phyloP scores from a whole-genome alignment of 1,140 invertebrate genomes.

The Scaptodrosophila lebanonensis region DNA sequence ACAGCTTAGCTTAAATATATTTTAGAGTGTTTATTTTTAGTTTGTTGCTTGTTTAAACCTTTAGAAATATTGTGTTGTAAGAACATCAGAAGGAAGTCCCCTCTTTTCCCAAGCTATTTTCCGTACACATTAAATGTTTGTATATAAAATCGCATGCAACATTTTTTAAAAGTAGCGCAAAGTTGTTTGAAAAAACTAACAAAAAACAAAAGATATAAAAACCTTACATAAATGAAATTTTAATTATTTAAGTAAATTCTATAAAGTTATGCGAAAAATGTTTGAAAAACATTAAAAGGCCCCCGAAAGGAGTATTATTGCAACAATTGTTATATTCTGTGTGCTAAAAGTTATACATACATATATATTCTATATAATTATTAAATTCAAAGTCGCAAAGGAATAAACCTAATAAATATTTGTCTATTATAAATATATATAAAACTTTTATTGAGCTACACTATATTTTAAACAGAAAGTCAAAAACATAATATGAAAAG shows the following conservation, averaged over 20 bases:
- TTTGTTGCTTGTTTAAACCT: neutral
- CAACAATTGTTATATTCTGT: conserved; percentile 70
- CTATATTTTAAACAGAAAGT: conserved; percentile 31
- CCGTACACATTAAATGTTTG: conserved; percentile 43
- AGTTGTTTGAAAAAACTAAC: conserved; percentile 41
- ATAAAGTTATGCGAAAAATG: conserved; percentile 54
- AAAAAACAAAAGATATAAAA: conserved; percentile 29
- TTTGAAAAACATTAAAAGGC: conserved; percentile 62
- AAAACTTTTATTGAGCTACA: conserved; percentile 60
- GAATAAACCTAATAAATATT: conserved; percentile 35
- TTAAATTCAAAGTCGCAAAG: conserved; percentile 14
- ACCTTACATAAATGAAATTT: conserved; percentile 32
- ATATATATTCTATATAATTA: conserved; percentile 47
- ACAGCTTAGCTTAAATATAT: too few species aligned
- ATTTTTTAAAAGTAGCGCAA: conserved; percentile 49
- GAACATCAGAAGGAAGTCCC: too few species aligned
- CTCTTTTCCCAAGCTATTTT: conserved; percentile 16
- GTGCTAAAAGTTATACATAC: conserved; percentile 48
- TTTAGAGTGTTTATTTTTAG: neutral
- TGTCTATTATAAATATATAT: conserved; percentile 39
- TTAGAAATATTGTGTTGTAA: neutral
- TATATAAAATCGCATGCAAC: conserved; percentile 43
- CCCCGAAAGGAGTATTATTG: conserved; percentile 65
- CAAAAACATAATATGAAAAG: conserved; percentile 9
- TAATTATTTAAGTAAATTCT: conserved; percentile 43